These are phyloP conservation scores for Drosophila malerkotliana DNA, from an alignment of 1,140 invertebrate species.

Conservation along the genomic window DNA sequence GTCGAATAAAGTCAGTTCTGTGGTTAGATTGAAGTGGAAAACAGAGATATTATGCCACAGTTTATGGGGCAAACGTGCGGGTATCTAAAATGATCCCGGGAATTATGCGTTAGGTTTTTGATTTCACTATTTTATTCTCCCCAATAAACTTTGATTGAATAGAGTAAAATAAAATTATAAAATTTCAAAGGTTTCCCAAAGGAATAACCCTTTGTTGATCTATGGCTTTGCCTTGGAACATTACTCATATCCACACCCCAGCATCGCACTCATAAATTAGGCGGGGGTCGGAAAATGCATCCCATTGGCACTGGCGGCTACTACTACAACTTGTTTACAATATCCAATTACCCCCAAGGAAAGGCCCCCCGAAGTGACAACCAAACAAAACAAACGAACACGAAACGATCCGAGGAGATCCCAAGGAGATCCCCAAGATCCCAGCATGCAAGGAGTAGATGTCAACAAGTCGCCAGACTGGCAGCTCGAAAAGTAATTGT, in stretches of 20 bases:
- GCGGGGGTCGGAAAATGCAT: constrained; percentile 24
- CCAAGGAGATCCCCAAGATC: constrained; percentile 21
- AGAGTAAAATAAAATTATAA: constrained; percentile 4
- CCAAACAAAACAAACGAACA: constrained; percentile 44
- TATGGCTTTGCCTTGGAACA: constrained; percentile 50
- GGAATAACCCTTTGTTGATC: constrained; percentile 29
- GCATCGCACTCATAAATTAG: constrained; percentile 55
- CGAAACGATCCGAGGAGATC: constrained; percentile 22
- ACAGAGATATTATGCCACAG: constrained; percentile 5
- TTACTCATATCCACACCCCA: constrained; percentile 68
- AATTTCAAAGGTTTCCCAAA: not conserved
- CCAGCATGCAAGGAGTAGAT: constrained; percentile 53
- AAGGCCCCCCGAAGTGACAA: constrained; percentile 60
- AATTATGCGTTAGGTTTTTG: constrained; percentile 2
- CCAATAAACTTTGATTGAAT: constrained; percentile 22
- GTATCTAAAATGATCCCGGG: constrained; percentile 28
- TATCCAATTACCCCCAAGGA: constrained; percentile 73
- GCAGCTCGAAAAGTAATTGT: constrained; percentile 76
- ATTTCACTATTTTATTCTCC: constrained; percentile 14
- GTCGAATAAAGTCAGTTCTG: constrained; percentile 45
- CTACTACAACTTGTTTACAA: constrained; percentile 72
- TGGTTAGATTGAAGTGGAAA: constrained; percentile 26
- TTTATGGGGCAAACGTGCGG: constrained; percentile 58
- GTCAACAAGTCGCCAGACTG: constrained; percentile 78
- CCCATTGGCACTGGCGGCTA: constrained; percentile 36